These are phyloP conservation scores for Zelleria hepariella DNA, from an alignment of 2,888 invertebrate species.

Conservation along the genomic window DNA sequence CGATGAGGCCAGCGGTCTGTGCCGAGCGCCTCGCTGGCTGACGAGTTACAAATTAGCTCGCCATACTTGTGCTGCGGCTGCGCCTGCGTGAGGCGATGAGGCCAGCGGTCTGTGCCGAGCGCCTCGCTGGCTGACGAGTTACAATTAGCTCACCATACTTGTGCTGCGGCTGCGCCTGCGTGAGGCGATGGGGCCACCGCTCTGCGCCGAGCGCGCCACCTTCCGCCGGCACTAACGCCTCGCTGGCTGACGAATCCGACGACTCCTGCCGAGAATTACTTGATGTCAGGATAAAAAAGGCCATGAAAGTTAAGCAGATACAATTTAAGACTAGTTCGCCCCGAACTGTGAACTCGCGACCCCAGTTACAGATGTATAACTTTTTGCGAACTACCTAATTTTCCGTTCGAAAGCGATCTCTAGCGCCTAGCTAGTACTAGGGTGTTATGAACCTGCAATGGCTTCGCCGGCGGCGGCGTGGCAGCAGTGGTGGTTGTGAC, in stretches of 20 bases:
- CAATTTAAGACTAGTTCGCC: too few relatives aligned
- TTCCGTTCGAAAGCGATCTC: too few relatives aligned
- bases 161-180: slow-evolving; percentile 50
- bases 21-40: too few relatives aligned
- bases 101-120: slow-evolving; percentile 58
- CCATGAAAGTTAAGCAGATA: not conserved
- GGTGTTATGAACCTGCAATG: not conserved
- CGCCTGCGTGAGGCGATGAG: slow-evolving; percentile 56
- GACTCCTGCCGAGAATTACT: slow-evolving; percentile 16
- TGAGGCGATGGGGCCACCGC: slow-evolving; percentile 56
- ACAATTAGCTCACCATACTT: slow-evolving; percentile 34
- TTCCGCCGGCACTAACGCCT: slow-evolving; percentile 3
- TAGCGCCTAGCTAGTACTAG: too few relatives aligned
- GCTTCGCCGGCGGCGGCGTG: slow-evolving; percentile 8
- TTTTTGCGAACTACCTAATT: too few relatives aligned
- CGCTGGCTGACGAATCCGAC: slow-evolving; percentile 4
- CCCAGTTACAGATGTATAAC: too few relatives aligned
- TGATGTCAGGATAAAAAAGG: not conserved
- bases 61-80: slow-evolving; percentile 44
- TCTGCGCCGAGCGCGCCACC: slow-evolving; percentile 15
- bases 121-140: too few relatives aligned
- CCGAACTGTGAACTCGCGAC: too few relatives aligned
- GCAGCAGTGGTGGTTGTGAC: slow-evolving; percentile 17
- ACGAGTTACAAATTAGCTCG: too few relatives aligned
- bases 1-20: slow-evolving; percentile 59